Base-by-base conservation (phyloP, 2,797 vertebrate genomes). In the Hafferia zeledoni region DNA sequence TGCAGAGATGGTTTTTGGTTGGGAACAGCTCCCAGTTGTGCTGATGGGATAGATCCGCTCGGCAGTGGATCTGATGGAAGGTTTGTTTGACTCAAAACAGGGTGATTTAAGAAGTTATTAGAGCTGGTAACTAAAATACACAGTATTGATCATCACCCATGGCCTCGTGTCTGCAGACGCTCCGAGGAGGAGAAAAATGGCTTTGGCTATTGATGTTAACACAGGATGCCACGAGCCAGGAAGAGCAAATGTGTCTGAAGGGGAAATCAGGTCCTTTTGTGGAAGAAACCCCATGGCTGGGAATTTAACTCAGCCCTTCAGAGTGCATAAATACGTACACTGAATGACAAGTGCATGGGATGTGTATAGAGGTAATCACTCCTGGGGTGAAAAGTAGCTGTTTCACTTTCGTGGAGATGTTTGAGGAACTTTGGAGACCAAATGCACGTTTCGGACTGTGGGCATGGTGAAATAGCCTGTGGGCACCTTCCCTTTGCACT, bases 331-430 rank as follows among this genome's bases (percentile, higher is more conserved):
- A 30, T 81, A 47, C 24, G 4, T 17, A 9, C 16, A 35, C 46
- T 59, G 16, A 84, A 23, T 64, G 46, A 20, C 53, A 83, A 50
- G 50, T 31, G 47, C 30, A 1, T 6, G 39, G 31, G 30, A 8
- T 3, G 0, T 22, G 46, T 12, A 1, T 43, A 49, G 19, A 59
- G n/a, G 17, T n/a, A 17, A 41, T 46, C 0, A 1, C 53, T 83
- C 30, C 72, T 53, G 69, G 63, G 61, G 33, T 59, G 14, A 41
- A 41, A 61, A 39, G 35, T 30, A 19, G 27, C 39, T 22, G 19
- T 35, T 64, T 63, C 19, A 9, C 49, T 43, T 17, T 61, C 75
- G 57, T 28, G 41, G 71, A 67, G 41, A 30, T 30, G 44, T 41
- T 39, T 59, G 47, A 30, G 49, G 55, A 63, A 35, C 46, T 86